Conservation (phyloP, 2,113 vertebrate species). For the Felis catus region F.catus_Fca126_mat1.0 CM031424.1:41862501-41863000, state of each 20-base stretch:
- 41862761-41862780: constrained; percentile 93
- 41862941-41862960: constrained; percentile 71
- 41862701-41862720: constrained; percentile 88
- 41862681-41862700: constrained; percentile 89
- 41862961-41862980: constrained; percentile 52
- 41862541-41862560: constrained; percentile 99
- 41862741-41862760: constrained; percentile 94
- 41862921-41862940: constrained; percentile 54
- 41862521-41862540: constrained; percentile 98
- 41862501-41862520: constrained; percentile 92
- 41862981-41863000: constrained; percentile 54
- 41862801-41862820: constrained; percentile 92
- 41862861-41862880: constrained; percentile 86
- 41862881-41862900: constrained; percentile 82
- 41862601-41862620: constrained; percentile 89
- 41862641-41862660: constrained; percentile 91
- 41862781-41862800: constrained; percentile 92
- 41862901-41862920: constrained; percentile 82
- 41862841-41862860: constrained; percentile 83
- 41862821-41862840: constrained; percentile 88
- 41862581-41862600: constrained; percentile 90
- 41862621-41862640: constrained; percentile 93
- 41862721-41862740: constrained; percentile 82
- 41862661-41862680: constrained; percentile 94
- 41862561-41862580: constrained; percentile 97